A percentile compares a stretch with the other conserved stretches of the same genome.
Evolutionary conservation across 2,113 vertebrate genomes (phyloP).

Genomic region (Chionodraco myersi): DNA sequence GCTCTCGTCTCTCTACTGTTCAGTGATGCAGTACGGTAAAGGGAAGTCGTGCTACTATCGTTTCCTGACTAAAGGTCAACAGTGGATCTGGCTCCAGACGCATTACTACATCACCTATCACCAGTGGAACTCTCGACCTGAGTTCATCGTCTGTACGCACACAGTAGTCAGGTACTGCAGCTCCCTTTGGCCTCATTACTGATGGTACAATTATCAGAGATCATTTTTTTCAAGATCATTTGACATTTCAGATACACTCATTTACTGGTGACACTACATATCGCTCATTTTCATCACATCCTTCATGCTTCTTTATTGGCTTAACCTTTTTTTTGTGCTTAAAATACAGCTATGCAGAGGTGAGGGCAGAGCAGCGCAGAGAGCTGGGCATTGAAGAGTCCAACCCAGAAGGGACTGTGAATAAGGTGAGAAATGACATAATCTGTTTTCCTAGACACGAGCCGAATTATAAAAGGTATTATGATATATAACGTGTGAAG

Average conservation of each 20-base stretch:
- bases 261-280: not conserved
- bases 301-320: not conserved
- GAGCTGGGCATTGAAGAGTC: conserved; percentile 95
- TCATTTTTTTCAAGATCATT: not conserved
- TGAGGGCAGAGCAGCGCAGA: conserved; percentile 93
- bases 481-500: not conserved
- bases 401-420: conserved; percentile 88
- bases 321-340: not conserved
- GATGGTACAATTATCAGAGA: not conserved
- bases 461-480: not conserved
- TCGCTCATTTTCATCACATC: not conserved
- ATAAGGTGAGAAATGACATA: conserved; percentile 87
- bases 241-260: not conserved
- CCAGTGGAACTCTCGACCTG: conserved; percentile 98
- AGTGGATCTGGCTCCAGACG: conserved; percentile 99
- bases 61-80: conserved; percentile 98
- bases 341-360: conserved; percentile 93
- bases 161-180: conserved; percentile 94
- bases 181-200: not conserved
- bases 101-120: conserved; percentile 99
- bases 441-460: not conserved
- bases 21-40: conserved; percentile 99
- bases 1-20: conserved; percentile 4
- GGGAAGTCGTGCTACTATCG: conserved; percentile 99
- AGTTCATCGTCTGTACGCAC: conserved; percentile 99